A percentile compares a stretch with the other conserved stretches of the same genome.
phyloP scores from a whole-genome alignment of 2,797 vertebrate genomes.

The Ispidina picta region DNA sequence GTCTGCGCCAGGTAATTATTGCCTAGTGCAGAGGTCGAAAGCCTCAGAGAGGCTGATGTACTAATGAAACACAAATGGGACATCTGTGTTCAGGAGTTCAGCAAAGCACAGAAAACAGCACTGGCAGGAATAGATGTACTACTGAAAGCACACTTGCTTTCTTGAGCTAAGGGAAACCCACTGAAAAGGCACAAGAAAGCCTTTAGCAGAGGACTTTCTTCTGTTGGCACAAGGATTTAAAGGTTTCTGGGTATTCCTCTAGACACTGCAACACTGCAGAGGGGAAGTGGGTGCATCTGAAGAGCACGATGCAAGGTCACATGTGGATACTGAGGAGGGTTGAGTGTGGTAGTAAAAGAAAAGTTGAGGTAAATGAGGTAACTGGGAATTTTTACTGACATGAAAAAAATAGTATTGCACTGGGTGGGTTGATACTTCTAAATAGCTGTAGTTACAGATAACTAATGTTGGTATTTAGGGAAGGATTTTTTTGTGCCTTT shows the following conservation, averaged over 20 bases:
- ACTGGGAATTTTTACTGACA: background rate
- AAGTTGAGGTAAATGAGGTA: background rate
- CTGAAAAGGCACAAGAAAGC: background rate
- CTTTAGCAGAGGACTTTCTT: background rate
- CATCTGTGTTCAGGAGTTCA: conserved; percentile 83
- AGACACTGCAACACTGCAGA: background rate
- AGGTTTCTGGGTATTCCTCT: background rate
- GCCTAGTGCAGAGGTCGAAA: conserved; percentile 81
- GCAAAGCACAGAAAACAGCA: conserved; percentile 73
- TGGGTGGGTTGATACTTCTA: background rate
- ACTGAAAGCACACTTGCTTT: background rate
- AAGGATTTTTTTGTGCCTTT: background rate
- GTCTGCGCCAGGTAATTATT: conserved; percentile 85
- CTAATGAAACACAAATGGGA: conserved; percentile 86
- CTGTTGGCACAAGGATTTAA: background rate
- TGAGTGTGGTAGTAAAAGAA: background rate
- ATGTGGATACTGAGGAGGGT: background rate
- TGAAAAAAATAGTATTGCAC: background rate
- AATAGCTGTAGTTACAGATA: background rate
- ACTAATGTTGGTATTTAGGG: background rate
- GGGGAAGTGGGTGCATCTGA: background rate
- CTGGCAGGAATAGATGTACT: conserved; percentile 70
- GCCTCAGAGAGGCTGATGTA: conserved; percentile 76
- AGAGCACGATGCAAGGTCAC: background rate
- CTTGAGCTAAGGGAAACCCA: conserved; percentile 15